These are phyloP conservation scores for Platichthys flesus DNA, from an alignment of 2,113 vertebrate species.

Conservation along the genomic window DNA sequence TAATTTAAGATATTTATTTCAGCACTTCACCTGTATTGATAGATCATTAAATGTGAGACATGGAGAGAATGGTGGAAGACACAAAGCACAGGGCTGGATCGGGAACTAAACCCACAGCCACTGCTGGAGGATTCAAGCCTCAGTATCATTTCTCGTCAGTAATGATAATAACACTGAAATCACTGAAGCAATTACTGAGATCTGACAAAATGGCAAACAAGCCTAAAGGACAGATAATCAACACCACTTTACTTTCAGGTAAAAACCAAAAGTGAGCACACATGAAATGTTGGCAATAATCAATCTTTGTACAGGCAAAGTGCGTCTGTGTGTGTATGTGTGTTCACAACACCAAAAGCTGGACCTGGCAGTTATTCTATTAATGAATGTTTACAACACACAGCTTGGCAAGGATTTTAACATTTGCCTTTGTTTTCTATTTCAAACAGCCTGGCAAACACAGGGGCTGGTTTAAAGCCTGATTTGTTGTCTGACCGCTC, in stretches of 20 bases:
- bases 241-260: neutral
- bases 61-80: no score
- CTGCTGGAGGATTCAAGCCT: no score
- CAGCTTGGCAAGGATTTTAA: neutral
- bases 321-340: neutral
- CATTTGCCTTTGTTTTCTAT: slow-evolving; percentile 4
- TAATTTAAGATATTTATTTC: no score
- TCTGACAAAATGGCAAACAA: neutral
- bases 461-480: neutral
- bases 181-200: neutral
- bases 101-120: no score
- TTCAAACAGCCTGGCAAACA: slow-evolving; percentile 6
- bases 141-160: neutral
- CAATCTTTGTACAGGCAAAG: neutral
- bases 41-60: no score
- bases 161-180: neutral
- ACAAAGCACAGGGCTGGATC: no score
- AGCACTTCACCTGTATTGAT: no score
- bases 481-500: neutral
- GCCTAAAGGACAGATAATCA: neutral
- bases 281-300: neutral
- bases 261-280: neutral
- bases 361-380: neutral
- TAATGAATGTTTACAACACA: neutral
- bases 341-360: neutral